phyloP scores from a whole-genome alignment of 2,113 vertebrate genomes.

The Chlamydotis undulata region DNA sequence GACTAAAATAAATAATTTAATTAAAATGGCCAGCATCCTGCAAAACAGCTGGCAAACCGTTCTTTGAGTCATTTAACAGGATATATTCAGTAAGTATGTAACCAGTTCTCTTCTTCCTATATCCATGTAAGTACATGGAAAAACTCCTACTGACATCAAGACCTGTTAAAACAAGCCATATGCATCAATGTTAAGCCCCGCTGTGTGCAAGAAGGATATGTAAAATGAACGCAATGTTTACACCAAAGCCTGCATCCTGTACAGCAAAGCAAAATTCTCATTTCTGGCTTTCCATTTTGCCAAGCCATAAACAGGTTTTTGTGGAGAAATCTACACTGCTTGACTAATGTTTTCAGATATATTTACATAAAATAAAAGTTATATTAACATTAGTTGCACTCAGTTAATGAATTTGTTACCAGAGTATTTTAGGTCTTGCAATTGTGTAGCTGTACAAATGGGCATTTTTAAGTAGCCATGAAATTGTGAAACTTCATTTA shows the following conservation, averaged over 20 bases:
- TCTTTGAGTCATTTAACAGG: neutral
- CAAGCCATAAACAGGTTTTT: neutral
- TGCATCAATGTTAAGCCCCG: neutral
- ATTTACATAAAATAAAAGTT: neutral
- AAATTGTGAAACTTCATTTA: neutral
- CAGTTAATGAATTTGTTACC: neutral
- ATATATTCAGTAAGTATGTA: constrained; percentile 11
- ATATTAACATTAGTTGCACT: neutral
- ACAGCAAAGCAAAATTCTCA: neutral
- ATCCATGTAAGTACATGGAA: constrained; percentile 2
- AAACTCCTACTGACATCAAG: neutral
- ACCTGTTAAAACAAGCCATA: neutral
- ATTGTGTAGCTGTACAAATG: neutral
- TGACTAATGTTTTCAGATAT: neutral
- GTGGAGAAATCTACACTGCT: neutral
- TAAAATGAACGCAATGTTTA: neutral
- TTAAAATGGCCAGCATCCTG: neutral
- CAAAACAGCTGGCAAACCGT: constrained; percentile 4
- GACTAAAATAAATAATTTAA: constrained; percentile 33
- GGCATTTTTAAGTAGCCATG: neutral
- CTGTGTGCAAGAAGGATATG: neutral
- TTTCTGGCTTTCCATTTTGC: neutral
- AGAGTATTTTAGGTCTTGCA: neutral
- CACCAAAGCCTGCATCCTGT: neutral
- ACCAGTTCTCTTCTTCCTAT: neutral